Conservation (phyloP, 1,140 invertebrate species). For the Choristoneura fumiferana region DNA sequence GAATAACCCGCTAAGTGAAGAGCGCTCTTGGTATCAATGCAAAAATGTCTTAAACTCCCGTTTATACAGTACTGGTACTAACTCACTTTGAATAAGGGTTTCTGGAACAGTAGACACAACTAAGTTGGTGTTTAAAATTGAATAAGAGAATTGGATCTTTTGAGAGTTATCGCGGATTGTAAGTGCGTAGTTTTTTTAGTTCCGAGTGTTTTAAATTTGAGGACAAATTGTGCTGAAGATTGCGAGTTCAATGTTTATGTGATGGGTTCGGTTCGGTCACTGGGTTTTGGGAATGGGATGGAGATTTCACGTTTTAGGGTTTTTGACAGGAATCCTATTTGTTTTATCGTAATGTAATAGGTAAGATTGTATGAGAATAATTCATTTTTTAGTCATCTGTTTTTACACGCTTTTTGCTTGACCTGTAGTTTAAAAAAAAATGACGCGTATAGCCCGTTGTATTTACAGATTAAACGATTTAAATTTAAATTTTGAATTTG, state of each 20-base stretch:
- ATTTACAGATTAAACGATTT: no score
- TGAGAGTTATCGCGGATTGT: constrained; percentile 29
- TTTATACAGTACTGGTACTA: constrained; percentile 12
- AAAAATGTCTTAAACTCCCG: constrained; percentile 14
- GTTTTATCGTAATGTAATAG: no score
- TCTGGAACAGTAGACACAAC: not conserved
- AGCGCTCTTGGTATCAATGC: not conserved
- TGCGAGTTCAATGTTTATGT: constrained; percentile 14
- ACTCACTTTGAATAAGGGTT: not conserved
- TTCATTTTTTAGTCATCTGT: no score
- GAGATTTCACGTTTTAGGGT: no score
- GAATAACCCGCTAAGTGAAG: not conserved
- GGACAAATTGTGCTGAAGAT: constrained; percentile 26
- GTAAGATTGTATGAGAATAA: no score
- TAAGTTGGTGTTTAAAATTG: constrained; percentile 28
- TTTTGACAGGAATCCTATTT: no score
- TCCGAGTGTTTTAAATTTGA: constrained; percentile 27
- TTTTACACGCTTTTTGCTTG: no score
- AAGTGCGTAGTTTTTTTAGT: constrained; percentile 25
- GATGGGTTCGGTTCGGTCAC: no score
- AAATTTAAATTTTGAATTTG: no score
- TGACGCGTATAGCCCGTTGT: no score
- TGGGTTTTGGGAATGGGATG: no score
- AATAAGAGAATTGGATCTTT: constrained; percentile 31
- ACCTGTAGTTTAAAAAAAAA: no score